Evolutionary conservation across 2,888 invertebrate species (phyloP).

Genomic region (Drosophila gaucha): DNA sequence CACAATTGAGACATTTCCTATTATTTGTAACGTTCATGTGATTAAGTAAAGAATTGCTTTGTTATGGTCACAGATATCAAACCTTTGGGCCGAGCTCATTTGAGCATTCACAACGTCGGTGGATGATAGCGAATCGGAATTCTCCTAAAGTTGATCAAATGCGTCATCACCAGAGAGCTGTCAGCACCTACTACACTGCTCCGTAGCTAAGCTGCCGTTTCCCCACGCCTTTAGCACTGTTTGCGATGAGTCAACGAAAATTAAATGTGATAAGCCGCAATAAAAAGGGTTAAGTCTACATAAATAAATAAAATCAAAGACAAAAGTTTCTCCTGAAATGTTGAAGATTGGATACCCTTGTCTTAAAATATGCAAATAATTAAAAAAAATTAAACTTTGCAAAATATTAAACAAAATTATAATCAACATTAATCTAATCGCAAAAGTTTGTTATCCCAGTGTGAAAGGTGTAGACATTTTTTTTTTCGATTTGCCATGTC

Average conservation of each 20-base stretch:
- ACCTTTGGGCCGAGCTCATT: too few relatives aligned
- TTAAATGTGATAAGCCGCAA: conserved; percentile 43
- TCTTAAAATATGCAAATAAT: not conserved
- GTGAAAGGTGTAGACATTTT: too few relatives aligned
- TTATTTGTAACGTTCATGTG: conserved; percentile 30
- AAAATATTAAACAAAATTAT: too few relatives aligned
- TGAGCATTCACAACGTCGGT: conserved; percentile 16
- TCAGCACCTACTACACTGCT: not conserved
- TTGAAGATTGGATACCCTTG: not conserved
- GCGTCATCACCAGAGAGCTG: conserved; percentile 41
- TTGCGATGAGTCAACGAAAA: conserved; percentile 37
- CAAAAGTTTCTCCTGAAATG: not conserved
- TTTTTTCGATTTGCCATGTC: too few relatives aligned
- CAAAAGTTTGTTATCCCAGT: too few relatives aligned
- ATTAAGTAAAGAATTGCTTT: conserved; percentile 14
- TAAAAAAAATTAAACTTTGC: too few relatives aligned
- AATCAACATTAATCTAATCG: too few relatives aligned
- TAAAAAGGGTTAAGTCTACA: conserved; percentile 31
- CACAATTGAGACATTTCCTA: conserved; percentile 18
- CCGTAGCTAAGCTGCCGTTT: not conserved
- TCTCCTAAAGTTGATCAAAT: conserved; percentile 32
- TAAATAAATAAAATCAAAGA: conserved; percentile 17
- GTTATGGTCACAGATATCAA: conserved; percentile 1
- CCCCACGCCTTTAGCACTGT: not conserved
- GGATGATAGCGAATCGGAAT: conserved; percentile 24